Percentiles rank a stretch among this genome's conserved stretches.
phyloP scores from a whole-genome alignment of 2,113 vertebrate species.

The Notarius lentiginosus region DNA sequence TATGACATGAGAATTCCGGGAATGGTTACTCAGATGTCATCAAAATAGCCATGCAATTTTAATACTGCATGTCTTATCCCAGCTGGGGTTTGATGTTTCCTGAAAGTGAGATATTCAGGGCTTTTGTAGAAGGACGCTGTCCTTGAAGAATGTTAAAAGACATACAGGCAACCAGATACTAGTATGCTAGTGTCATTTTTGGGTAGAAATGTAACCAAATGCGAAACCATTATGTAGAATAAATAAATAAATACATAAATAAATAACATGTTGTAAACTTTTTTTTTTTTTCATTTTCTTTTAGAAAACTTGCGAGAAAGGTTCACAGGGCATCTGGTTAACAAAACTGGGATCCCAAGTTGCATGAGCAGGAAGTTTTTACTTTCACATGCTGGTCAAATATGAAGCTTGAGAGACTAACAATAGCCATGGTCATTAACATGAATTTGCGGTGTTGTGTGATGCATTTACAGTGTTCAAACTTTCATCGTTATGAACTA shows the following conservation, averaged over 20 bases:
- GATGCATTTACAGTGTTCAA: neutral
- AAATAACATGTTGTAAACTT: too few relatives aligned
- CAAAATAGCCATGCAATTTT: slow-evolving; percentile 12
- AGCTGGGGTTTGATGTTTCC: neutral
- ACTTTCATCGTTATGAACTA: neutral
- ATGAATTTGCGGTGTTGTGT: neutral
- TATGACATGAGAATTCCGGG: slow-evolving; percentile 29
- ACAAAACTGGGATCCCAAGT: neutral
- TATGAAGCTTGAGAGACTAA: neutral
- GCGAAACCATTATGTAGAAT: neutral
- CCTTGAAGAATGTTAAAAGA: neutral
- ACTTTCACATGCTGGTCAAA: neutral
- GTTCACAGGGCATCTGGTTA: neutral
- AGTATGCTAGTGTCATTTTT: neutral
- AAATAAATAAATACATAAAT: neutral
- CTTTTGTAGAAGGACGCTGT: neutral
- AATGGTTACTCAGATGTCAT: slow-evolving; percentile 18
- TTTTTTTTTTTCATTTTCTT: neutral
- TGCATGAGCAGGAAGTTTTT: neutral
- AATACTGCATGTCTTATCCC: slow-evolving; percentile 5
- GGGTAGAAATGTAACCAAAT: neutral
- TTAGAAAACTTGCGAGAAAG: neutral
- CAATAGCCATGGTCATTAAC: neutral
- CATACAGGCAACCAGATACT: neutral
- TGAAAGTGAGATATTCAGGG: neutral